Evolutionary conservation across 1,140 invertebrate species (phyloP).

Genomic region (Apis dorsata): DNA sequence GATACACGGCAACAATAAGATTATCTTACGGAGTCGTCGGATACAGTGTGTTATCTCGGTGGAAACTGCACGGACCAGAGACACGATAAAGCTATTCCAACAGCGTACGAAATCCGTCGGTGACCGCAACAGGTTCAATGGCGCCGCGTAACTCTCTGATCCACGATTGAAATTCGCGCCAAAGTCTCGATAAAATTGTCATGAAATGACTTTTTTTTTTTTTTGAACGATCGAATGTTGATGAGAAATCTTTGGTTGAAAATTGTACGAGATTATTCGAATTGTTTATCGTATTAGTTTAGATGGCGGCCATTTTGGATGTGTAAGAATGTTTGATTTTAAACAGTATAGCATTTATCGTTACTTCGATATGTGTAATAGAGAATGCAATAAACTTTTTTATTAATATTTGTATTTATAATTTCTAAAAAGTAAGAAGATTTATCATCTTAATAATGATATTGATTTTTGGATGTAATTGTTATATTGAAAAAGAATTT

Average conservation of each 20-base stretch:
- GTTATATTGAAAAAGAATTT: too few relatives aligned
- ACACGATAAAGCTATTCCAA: conserved; percentile 54
- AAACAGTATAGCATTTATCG: too few relatives aligned
- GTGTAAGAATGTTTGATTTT: too few relatives aligned
- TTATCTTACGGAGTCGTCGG: conserved; percentile 38
- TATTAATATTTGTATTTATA: too few relatives aligned
- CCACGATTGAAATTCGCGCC: conserved; percentile 41
- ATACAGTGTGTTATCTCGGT: conserved; percentile 30
- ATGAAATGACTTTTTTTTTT: neutral
- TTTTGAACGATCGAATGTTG: neutral
- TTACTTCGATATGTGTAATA: too few relatives aligned
- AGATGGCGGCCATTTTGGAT: neutral
- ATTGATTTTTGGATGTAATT: too few relatives aligned
- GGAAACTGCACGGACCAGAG: conserved; percentile 39
- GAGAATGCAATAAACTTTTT: too few relatives aligned
- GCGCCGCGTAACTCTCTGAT: conserved; percentile 34
- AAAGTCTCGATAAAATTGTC: neutral
- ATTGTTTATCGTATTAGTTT: neutral
- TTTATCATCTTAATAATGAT: too few relatives aligned
- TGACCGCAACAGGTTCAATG: conserved; percentile 53
- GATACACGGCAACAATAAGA: conserved; percentile 45
- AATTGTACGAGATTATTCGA: too few relatives aligned
- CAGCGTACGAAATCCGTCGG: conserved; percentile 28
- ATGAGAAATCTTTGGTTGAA: too few relatives aligned
- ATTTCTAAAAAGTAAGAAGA: too few relatives aligned